Evolutionary conservation across 2,888 invertebrate genomes (phyloP).

Genomic region (Drosophila basisetae): DNA sequence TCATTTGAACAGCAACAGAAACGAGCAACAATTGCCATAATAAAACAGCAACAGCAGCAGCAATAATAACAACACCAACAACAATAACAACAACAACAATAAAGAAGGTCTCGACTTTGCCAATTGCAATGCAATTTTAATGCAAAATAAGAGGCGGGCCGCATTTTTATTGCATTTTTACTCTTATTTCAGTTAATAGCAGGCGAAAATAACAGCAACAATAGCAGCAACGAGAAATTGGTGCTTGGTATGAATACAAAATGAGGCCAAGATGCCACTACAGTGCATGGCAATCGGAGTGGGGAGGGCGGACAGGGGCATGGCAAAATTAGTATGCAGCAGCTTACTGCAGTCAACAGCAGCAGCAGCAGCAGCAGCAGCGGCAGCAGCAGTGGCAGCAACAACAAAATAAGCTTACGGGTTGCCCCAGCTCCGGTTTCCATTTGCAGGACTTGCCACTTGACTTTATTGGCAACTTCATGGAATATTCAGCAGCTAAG

Average conservation of each 20-base stretch:
- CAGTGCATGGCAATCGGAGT: slow-evolving; percentile 53
- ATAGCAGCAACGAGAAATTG: slow-evolving; percentile 70
- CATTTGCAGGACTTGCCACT: slow-evolving; percentile 75
- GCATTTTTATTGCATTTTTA: slow-evolving; percentile 77
- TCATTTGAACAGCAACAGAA: slow-evolving; percentile 69
- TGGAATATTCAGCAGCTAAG: slow-evolving; percentile 80
- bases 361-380: slow-evolving; percentile 33
- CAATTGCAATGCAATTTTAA: slow-evolving; percentile 83
- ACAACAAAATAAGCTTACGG: slow-evolving; percentile 8
- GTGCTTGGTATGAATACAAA: slow-evolving; percentile 84
- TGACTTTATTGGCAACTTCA: slow-evolving; percentile 83
- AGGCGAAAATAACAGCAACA: slow-evolving; percentile 44
- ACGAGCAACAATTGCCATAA: slow-evolving; percentile 63
- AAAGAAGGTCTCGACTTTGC: slow-evolving; percentile 53
- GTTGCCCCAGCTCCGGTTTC: slow-evolving; percentile 19
- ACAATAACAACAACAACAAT: slow-evolving; percentile 43
- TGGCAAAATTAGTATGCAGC: slow-evolving; percentile 76
- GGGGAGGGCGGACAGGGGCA: background rate
- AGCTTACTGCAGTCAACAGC: slow-evolving; percentile 69
- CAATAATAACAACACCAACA: slow-evolving; percentile 30
- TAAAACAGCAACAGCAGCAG: slow-evolving; percentile 53
- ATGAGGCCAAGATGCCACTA: slow-evolving; percentile 77
- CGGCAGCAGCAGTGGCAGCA: slow-evolving; percentile 25
- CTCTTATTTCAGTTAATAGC: slow-evolving; percentile 79
- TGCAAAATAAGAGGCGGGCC: slow-evolving; percentile 76